These are phyloP conservation scores for Chesias legatella DNA, from an alignment of 2,888 invertebrate species.

Conservation along the genomic window DNA sequence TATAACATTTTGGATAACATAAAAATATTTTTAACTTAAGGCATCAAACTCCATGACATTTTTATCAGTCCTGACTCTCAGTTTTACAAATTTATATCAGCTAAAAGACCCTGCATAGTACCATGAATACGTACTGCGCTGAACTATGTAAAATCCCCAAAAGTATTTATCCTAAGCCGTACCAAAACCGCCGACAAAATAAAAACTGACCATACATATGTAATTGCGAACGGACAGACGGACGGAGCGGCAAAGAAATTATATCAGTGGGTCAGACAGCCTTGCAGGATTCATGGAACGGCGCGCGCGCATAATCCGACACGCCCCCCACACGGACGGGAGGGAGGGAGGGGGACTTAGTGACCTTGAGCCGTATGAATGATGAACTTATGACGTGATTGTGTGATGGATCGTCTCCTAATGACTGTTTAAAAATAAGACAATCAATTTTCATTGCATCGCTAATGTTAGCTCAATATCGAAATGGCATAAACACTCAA, in stretches of 20 bases:
- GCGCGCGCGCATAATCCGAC: conserved; percentile 50
- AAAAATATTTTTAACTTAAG: too few relatives aligned
- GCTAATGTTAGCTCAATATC: too few relatives aligned
- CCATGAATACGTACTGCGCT: too few relatives aligned
- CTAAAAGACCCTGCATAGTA: too few relatives aligned
- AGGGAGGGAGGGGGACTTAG: conserved; percentile 13
- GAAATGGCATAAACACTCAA: too few relatives aligned
- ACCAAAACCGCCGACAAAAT: conserved; percentile 15
- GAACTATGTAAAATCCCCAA: not conserved
- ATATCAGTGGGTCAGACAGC: conserved; percentile 60
- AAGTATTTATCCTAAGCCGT: conserved; percentile 4
- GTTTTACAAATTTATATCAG: too few relatives aligned
- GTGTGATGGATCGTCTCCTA: conserved; percentile 10
- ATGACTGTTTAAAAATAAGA: not conserved
- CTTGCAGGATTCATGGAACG: conserved; percentile 58
- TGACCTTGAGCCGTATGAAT: conserved; percentile 13
- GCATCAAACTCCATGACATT: too few relatives aligned
- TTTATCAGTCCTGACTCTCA: too few relatives aligned
- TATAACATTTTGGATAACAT: too few relatives aligned
- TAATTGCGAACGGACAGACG: conserved; percentile 31
- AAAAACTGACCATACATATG: conserved; percentile 29
- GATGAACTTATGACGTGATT: conserved; percentile 7
- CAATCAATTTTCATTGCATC: too few relatives aligned
- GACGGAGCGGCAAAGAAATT: conserved; percentile 40
- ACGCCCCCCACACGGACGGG: conserved; percentile 35